phyloP scores from a whole-genome alignment of 2,888 invertebrate genomes.

The Oxyteleia sp. region DNA sequence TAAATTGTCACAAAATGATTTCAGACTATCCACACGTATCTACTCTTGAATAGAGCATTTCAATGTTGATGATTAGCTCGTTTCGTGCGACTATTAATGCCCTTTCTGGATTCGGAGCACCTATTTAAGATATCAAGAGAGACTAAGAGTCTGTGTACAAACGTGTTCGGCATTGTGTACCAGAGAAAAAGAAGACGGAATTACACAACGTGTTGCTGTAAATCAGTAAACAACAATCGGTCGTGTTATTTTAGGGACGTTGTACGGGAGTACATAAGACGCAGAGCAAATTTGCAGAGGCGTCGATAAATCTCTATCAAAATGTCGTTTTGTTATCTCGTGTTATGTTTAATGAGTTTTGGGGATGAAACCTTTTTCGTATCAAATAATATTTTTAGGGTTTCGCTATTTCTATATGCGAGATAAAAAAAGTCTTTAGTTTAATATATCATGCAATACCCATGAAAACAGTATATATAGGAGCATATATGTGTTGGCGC shows the following conservation, averaged over 20 bases:
- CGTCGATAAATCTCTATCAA: constrained; percentile 66
- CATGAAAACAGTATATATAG: too few species aligned
- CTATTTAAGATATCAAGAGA: constrained; percentile 55
- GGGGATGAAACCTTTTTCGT: background rate
- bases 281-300: constrained; percentile 55
- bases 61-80: constrained; percentile 15
- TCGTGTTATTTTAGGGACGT: constrained; percentile 60
- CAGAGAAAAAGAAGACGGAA: constrained; percentile 53
- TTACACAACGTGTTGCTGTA: constrained; percentile 60
- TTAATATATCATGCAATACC: too few species aligned
- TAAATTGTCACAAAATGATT: background rate
- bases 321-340: constrained; percentile 59
- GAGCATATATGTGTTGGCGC: too few species aligned
- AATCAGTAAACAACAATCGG: constrained; percentile 65
- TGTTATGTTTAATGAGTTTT: constrained; percentile 51
- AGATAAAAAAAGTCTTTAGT: too few species aligned
- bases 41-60: background rate
- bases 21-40: background rate
- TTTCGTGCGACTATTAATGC: constrained; percentile 37
- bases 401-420: too few species aligned
- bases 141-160: constrained; percentile 51
- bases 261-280: constrained; percentile 50
- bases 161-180: constrained; percentile 57
- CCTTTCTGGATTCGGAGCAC: constrained; percentile 35
- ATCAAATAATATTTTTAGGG: background rate